Base-by-base conservation (phyloP, 2,888 invertebrate genomes). In the Flexamia atlantica region DNA sequence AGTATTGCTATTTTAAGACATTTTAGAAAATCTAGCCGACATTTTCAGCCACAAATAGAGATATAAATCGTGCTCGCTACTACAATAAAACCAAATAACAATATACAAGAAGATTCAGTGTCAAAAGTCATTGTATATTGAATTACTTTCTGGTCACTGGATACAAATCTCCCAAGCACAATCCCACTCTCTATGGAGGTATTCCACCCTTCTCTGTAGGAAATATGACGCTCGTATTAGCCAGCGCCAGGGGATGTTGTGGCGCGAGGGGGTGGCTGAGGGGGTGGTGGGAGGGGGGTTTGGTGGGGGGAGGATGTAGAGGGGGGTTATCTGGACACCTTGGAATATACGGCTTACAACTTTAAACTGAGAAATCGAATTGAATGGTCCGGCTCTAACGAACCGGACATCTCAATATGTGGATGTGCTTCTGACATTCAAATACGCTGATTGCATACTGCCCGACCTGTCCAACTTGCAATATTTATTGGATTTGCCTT, bases 321-420 rank as follows among this genome's bases (percentile, higher is more conserved):
- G 40, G 20, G 42, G 83, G 10, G 32, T 32, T 30, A 50, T 46
- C 25, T 74, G 28, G 53, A 36, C 53, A 72, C 82, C 70, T 72
- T 72, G 70, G 23, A 46, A 50, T 82, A 70, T 70, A 82, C 72
- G 57, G 50, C 72, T 42, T 28, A n/a, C 57, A 79, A 79, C 79
- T 79, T 79, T 74, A 74, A 83, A 72, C 70, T 50, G 83, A 72
- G 57, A 72, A 72, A 81, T 81, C 72, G 53, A 72, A 74, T 72
- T 36, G 23, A 83, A 53, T 40, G 40, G 50, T 81, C 80, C 70
- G 80, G 84, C 70, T 20, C 64, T 70, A 82, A 72, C 70, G 79
- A 82, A 70, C 81, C 30, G 64, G 68, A 68, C 64, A 68, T 68
- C 42, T 68, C 46, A 46, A 46, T 83, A 83, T 83, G 83, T 83